Evolutionary conservation across 1,140 invertebrate species (phyloP).

Genomic region (Scaptomyza pallida): DNA sequence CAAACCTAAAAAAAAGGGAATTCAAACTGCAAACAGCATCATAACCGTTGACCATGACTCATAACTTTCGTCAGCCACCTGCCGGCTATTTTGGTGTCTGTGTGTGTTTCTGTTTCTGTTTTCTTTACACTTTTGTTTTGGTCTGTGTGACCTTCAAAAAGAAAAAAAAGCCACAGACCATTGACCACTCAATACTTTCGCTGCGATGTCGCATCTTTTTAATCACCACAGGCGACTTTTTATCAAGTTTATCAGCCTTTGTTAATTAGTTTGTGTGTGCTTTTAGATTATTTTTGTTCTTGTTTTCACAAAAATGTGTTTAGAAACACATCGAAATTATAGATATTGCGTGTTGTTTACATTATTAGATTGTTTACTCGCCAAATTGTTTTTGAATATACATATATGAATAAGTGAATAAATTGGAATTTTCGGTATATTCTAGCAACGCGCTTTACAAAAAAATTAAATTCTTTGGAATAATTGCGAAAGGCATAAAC

Average conservation of each 20-base stretch:
- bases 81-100: not conserved
- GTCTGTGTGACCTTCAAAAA: conserved; percentile 28
- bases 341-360: conserved; percentile 31
- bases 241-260: conserved; percentile 31
- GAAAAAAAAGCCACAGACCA: conserved; percentile 6
- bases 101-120: conserved; percentile 1
- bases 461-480: conserved; percentile 1
- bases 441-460: no score
- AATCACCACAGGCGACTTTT: not conserved
- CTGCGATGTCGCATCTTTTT: conserved; percentile 7
- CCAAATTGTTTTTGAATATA: not conserved
- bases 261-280: not conserved
- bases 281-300: not conserved
- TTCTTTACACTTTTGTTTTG: not conserved
- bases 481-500: no score
- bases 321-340: conserved; percentile 10
- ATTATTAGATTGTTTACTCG: conserved; percentile 2
- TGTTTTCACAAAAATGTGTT: conserved; percentile 30
- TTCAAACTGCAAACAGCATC: conserved; percentile 15
- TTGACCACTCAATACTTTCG: conserved; percentile 10
- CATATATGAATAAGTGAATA: no score
- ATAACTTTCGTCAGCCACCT: conserved; percentile 37
- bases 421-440: no score
- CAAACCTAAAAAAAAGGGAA: not conserved
- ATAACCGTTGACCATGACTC: conserved; percentile 26